Conservation (phyloP, 2,797 vertebrate species). For the Ptychobarbus kaznakovi region DNA sequence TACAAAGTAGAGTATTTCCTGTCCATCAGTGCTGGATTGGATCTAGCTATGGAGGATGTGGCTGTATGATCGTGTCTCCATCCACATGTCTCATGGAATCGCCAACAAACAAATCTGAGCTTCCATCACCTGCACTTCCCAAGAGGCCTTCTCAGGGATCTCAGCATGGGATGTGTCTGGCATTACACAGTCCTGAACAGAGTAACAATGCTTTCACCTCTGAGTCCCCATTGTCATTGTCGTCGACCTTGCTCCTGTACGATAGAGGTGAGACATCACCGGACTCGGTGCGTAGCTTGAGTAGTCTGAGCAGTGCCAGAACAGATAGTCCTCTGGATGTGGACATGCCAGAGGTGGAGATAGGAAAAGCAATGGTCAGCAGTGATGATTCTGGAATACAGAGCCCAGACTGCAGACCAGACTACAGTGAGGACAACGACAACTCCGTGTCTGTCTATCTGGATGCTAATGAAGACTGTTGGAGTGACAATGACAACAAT, state of each 20-base stretch:
- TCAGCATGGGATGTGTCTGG: conserved; percentile 69
- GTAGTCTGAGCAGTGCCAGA: conserved; percentile 61
- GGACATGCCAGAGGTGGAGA: conserved; percentile 73
- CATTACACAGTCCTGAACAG: conserved; percentile 75
- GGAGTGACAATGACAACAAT: conserved; percentile 57
- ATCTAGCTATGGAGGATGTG: conserved; percentile 13
- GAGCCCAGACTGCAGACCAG: conserved; percentile 49
- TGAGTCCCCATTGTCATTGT: conserved; percentile 64
- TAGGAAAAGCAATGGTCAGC: conserved; percentile 10
- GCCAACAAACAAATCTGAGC: conserved; percentile 66
- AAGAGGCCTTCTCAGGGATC: conserved; percentile 56
- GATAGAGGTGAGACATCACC: conserved; percentile 65
- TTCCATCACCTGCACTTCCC: conserved; percentile 40
- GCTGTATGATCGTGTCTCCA: conserved; percentile 6
- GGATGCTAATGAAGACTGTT: conserved; percentile 66
- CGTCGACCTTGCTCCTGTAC: conserved; percentile 63
- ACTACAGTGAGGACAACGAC: conserved; percentile 66
- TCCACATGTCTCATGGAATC: conserved; percentile 9
- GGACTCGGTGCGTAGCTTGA: conserved; percentile 67
- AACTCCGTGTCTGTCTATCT: conserved; percentile 74
- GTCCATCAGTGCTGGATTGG: background rate
- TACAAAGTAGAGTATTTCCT: conserved; percentile 2
- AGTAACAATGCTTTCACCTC: conserved; percentile 76
- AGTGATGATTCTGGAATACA: conserved; percentile 58
- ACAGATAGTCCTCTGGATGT: conserved; percentile 67